A percentile compares a stretch with the other conserved stretches of the same genome.
Evolutionary conservation across 2,113 vertebrate species (phyloP).

Genomic region (Rhizomys pruinosus): DNA sequence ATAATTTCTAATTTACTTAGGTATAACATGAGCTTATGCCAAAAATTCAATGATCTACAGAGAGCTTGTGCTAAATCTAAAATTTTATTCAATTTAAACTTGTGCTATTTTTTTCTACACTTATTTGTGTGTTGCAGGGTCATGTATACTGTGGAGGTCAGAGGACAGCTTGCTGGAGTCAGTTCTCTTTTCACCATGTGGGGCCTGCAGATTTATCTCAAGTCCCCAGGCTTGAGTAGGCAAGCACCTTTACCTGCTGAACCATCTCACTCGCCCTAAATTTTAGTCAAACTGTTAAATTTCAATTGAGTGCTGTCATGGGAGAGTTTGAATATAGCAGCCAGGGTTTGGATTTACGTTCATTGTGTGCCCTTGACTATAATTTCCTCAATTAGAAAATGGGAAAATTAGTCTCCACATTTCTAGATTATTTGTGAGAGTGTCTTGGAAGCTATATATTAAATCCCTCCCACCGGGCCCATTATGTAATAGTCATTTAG

Average conservation of each 20-base stretch:
- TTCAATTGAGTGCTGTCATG: neutral
- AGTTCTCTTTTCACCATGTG: no score
- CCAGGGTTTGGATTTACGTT: neutral
- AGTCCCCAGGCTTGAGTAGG: neutral
- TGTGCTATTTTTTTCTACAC: neutral
- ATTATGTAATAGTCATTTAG: neutral
- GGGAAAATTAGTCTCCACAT: neutral
- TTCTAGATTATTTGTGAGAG: neutral
- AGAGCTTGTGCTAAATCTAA: neutral
- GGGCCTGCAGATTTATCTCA: no score
- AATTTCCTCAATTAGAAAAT: constrained; percentile 11
- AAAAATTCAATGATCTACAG: neutral
- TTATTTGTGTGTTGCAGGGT: neutral
- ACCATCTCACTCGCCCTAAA: no score
- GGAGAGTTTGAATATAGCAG: neutral
- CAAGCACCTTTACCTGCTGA: neutral
- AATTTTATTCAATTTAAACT: neutral
- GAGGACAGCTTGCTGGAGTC: no score
- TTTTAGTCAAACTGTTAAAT: neutral
- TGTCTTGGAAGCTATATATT: neutral
- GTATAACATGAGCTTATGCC: neutral
- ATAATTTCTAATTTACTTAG: neutral
- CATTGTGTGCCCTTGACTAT: neutral
- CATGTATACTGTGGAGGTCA: neutral
- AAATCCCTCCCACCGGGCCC: neutral